Percentiles rank a stretch among this genome's conserved stretches.
phyloP scores from a whole-genome alignment of 2,797 vertebrate genomes.

The Onychomys leucogaster region DNA sequence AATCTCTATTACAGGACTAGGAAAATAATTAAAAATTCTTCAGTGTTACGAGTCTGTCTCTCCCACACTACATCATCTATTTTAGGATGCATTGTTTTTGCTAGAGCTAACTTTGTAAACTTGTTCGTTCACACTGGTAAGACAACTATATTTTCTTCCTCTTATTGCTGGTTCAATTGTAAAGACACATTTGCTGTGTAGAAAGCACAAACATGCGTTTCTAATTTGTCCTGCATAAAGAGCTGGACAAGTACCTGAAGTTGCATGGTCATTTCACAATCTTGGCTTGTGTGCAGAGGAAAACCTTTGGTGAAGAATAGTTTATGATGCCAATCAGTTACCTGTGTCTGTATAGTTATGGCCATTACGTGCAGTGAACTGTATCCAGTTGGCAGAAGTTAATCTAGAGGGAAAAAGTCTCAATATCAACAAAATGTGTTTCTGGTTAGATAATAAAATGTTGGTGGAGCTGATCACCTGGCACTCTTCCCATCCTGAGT shows the following conservation, averaged over 20 bases:
- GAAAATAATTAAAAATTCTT: neutral
- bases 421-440: conserved; percentile 87
- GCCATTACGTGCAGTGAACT: conserved; percentile 64
- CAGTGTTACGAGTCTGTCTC: neutral
- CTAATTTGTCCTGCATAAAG: neutral
- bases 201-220: conserved; percentile 48
- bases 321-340: conserved; percentile 66
- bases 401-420: conserved; percentile 82
- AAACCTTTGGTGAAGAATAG: conserved; percentile 28
- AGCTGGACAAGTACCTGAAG: neutral
- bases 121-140: neutral
- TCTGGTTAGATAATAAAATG: conserved; percentile 86
- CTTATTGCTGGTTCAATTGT: conserved; percentile 41
- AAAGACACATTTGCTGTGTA: neutral
- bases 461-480: conserved; percentile 82
- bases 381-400: conserved; percentile 84
- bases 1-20: neutral
- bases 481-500: conserved; percentile 76
- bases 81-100: neutral
- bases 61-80: neutral
- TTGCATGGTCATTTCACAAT: neutral
- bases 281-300: neutral
- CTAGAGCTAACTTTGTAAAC: neutral
- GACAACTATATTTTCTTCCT: neutral
- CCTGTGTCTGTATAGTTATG: conserved; percentile 61